Evolutionary conservation across 2,888 invertebrate species (phyloP).

Genomic region (Catocala fraxini): DNA sequence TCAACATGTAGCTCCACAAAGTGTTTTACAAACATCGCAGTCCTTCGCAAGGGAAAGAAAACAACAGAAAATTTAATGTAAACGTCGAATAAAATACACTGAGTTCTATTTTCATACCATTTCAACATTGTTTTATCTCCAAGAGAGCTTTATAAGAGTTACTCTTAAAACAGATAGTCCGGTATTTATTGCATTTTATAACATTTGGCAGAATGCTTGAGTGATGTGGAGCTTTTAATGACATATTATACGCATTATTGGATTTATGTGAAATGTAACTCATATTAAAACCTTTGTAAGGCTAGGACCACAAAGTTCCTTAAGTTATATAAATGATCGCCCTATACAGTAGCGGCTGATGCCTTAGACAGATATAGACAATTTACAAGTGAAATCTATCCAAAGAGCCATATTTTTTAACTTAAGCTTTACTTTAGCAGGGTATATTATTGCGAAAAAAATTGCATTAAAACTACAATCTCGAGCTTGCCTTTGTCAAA

Average conservation of each 20-base stretch:
- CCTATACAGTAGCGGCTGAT: no score
- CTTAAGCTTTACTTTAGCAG: no score
- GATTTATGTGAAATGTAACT: no score
- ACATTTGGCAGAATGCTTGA: neutral
- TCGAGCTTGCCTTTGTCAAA: no score
- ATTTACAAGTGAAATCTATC: no score
- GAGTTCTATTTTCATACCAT: conserved; percentile 21
- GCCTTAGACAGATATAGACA: no score
- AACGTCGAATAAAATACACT: conserved; percentile 18
- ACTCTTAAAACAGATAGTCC: conserved; percentile 3
- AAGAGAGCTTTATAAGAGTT: conserved; percentile 1
- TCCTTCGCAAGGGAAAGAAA: conserved; percentile 14
- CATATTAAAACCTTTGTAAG: neutral
- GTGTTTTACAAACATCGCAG: conserved; percentile 5
- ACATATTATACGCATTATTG: neutral
- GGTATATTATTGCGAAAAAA: no score
- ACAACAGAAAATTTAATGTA: conserved; percentile 21
- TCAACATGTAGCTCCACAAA: conserved; percentile 11
- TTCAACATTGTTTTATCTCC: conserved; percentile 21
- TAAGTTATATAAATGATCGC: no score
- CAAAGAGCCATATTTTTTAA: no score
- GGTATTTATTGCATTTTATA: neutral
- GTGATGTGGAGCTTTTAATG: neutral
- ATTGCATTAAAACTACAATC: no score
- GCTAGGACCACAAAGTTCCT: neutral